Evolutionary conservation across 2,888 invertebrate genomes (phyloP), one percentile per base, ranked within the genome.

Genomic region (Apocheima hispidaria): DNA sequence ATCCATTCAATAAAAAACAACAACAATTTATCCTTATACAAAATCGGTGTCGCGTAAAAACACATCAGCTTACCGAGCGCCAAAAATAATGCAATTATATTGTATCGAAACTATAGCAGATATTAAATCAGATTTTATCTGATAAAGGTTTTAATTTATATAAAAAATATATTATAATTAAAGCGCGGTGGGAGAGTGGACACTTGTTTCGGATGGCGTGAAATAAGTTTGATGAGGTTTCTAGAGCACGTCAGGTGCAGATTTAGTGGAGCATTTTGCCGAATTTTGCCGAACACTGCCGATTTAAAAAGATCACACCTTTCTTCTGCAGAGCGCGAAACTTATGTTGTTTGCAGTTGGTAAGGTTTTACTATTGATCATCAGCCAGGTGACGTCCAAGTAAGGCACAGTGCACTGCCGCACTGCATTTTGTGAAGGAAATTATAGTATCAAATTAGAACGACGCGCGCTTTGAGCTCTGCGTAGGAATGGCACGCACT

Each of bases 111-210:
- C 83, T 80, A 82, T 84, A 82, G 78, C 86, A 88, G 83, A 90
- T 92, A 30, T 40, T 51, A 40, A 91, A 93, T 90, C 92, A 91
- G 90, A 51, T 28, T 51, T 51, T 90, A 92, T 90, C 92, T 90
- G 90, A 90, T 92, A 86, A 88, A 82, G 83, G 84, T 88, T 87
- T 91, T 92, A 90, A 91, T 87, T 81, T 80, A 82, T 60, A 69
- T 60, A 69, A 66, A 65, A 57, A 68, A 69, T 67, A 69, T n/a
- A n/a, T n/a, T n/a, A n/a, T 69, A 72, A 75, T 77, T 74, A 79
- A 79, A 78, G 72, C 72, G 73, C 77, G 73, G 75, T 90, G 91
- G 85, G 91, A 91, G 83, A 71, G 41, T 61, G 65, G 69, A 78
- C 91, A 92, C 86, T 87, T 90, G 91, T 78, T 68, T 38, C 52